Conservation (phyloP, 2,888 invertebrate genomes). For the Meliscaeva auricollis region DNA sequence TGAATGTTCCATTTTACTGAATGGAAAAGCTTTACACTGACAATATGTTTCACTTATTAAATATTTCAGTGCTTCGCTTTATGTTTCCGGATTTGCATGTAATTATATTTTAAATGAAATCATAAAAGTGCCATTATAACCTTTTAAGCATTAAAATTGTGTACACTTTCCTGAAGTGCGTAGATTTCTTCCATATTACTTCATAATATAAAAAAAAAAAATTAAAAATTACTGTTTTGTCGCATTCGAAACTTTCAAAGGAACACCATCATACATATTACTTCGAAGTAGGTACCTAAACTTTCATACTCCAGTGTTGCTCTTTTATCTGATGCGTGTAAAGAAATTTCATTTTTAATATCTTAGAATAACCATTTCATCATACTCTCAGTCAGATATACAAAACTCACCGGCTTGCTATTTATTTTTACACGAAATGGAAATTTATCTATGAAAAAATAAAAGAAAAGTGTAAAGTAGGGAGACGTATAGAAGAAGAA, state of each 20-base stretch:
- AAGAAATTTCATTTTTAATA: constrained; percentile 65
- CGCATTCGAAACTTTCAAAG: background rate
- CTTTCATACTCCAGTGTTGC: constrained; percentile 36
- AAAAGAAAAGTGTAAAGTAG: constrained; percentile 46
- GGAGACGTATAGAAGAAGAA: background rate
- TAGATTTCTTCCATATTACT: background rate
- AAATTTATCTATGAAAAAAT: constrained; percentile 60
- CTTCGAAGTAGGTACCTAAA: background rate
- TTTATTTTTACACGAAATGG: constrained; percentile 57
- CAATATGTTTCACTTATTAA: background rate
- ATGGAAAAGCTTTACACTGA: background rate
- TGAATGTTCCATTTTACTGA: background rate
- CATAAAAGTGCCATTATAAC: background rate
- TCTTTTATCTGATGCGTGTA: background rate
- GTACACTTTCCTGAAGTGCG: background rate
- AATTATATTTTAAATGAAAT: background rate
- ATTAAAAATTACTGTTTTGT: background rate
- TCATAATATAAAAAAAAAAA: background rate
- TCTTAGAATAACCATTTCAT: constrained; percentile 46
- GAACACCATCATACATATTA: background rate
- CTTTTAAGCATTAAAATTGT: background rate
- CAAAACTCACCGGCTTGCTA: constrained; percentile 28
- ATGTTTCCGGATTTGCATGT: background rate
- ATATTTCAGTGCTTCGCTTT: background rate
- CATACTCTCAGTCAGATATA: background rate